A percentile compares a stretch with the other conserved stretches of the same genome.
Conservation (phyloP, 2,113 vertebrate species). For the Amphiprion percula region DNA sequence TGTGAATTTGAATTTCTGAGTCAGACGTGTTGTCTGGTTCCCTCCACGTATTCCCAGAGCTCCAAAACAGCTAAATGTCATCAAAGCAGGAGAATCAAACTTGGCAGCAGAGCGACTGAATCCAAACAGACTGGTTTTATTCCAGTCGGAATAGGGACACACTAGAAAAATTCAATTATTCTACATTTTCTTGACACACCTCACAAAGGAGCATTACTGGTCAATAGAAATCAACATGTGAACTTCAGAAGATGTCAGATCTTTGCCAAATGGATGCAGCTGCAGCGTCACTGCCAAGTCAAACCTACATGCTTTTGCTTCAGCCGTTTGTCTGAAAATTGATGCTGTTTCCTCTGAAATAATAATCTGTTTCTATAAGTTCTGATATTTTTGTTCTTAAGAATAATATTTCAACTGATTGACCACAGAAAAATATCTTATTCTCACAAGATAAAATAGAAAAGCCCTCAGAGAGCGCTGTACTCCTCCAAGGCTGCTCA, state of each 20-base stretch:
- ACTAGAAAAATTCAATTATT: slow-evolving; percentile 8
- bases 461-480: too few species aligned
- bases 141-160: slow-evolving; percentile 8
- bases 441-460: neutral
- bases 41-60: neutral
- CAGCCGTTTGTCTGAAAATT: neutral
- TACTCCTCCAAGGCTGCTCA: too few species aligned
- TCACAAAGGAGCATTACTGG: neutral
- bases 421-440: slow-evolving; percentile 8
- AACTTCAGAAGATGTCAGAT: slow-evolving; percentile 16
- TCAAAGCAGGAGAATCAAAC: neutral
- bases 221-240: neutral
- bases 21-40: neutral
- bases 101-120: slow-evolving; percentile 14
- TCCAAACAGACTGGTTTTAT: slow-evolving; percentile 14
- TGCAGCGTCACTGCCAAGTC: neutral
- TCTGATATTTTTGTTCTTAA: neutral
- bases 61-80: neutral
- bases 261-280: neutral
- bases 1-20: slow-evolving; percentile 10
- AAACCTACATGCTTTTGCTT: neutral
- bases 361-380: neutral
- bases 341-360: neutral
- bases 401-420: slow-evolving; percentile 1
- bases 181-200: neutral